phyloP scores from a whole-genome alignment of 2,113 vertebrate genomes.

The Phrynocephalus versicolor region DNA sequence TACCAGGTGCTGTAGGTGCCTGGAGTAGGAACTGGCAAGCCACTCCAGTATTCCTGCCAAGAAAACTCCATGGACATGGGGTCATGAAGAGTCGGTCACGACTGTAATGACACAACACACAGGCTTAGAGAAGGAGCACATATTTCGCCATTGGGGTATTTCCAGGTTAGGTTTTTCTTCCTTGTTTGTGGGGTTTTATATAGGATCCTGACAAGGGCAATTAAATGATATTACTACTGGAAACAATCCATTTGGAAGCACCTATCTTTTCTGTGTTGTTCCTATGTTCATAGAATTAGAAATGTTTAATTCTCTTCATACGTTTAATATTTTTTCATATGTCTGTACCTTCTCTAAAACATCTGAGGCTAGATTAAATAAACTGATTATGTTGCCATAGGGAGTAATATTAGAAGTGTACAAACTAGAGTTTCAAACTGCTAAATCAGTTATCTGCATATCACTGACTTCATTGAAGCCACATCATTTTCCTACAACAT shows the following conservation, averaged over 20 bases:
- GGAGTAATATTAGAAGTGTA: constrained; percentile 10
- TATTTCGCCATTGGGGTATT: not conserved
- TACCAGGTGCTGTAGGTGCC: no score
- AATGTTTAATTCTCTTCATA: not conserved
- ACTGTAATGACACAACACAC: no score
- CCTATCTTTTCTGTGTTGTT: not conserved
- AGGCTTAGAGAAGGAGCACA: not conserved
- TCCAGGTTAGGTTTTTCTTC: no score
- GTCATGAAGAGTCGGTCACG: no score
- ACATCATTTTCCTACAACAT: not conserved
- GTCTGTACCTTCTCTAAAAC: not conserved
- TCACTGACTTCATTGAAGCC: constrained; percentile 22
- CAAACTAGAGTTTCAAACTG: not conserved
- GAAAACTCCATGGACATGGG: no score
- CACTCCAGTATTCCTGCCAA: no score
- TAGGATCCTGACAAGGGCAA: not conserved
- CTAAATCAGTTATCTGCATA: fast-evolving
- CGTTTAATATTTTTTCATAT: not conserved
- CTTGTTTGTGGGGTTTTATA: not conserved
- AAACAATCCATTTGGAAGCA: not conserved
- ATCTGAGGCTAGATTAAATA: not conserved
- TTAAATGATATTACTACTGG: not conserved
- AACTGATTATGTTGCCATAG: not conserved
- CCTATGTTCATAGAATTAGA: not conserved
- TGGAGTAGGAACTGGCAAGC: no score